A percentile compares a stretch with the other conserved stretches of the same genome.
Evolutionary conservation across 2,888 invertebrate species (phyloP).

Genomic region (Encarsia formosa): DNA sequence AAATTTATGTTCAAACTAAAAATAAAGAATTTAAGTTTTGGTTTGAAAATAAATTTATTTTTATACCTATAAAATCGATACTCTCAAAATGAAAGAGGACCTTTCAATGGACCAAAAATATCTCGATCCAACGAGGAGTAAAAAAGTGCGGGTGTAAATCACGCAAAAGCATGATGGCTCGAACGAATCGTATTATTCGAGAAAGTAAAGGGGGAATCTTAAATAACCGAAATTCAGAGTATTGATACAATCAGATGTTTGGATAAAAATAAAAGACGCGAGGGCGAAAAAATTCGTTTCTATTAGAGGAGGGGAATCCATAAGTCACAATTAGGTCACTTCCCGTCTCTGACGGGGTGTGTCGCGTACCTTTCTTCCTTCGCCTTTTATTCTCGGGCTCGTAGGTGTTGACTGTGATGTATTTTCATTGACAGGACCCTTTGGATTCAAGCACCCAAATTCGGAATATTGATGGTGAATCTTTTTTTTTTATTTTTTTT

Average conservation of each 20-base stretch:
- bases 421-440: too few relatives aligned
- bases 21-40: too few relatives aligned
- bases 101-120: too few relatives aligned
- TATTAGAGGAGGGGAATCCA: conserved; percentile 46
- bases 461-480: conserved; percentile 17
- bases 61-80: too few relatives aligned
- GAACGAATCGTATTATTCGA: conserved; percentile 16
- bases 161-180: too few relatives aligned
- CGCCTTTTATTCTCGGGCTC: conserved; percentile 29
- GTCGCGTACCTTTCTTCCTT: conserved; percentile 28
- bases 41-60: too few relatives aligned
- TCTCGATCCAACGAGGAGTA: too few relatives aligned
- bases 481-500: background rate
- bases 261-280: conserved; percentile 13
- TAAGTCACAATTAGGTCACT: conserved; percentile 51
- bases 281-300: conserved; percentile 31
- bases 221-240: conserved; percentile 21
- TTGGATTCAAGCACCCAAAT: too few relatives aligned
- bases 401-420: conserved; percentile 34
- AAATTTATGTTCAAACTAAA: too few relatives aligned
- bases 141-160: too few relatives aligned
- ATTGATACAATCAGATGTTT: conserved; percentile 3
- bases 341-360: conserved; percentile 38
- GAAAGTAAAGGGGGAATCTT: conserved; percentile 8
- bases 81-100: too few relatives aligned